Evolutionary conservation across 1,140 invertebrate genomes (phyloP).

Genomic region (Drosophila aff.): DNA sequence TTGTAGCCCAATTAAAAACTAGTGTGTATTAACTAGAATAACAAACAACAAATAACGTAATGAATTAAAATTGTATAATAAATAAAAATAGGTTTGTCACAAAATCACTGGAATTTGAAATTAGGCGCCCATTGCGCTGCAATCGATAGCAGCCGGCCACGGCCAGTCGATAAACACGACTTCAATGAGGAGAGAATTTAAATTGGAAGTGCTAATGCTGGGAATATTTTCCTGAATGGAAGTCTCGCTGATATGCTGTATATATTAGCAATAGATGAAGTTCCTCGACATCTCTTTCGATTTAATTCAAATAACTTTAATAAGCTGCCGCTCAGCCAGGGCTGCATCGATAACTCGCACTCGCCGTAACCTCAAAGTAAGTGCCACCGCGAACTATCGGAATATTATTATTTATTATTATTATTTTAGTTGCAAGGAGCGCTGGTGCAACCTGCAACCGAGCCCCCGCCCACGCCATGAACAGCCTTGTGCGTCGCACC

Average conservation of each 20-base stretch:
- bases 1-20: conserved; percentile 67
- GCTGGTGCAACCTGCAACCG: conserved; percentile 6
- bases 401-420: conserved; percentile 15
- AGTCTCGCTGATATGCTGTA: not conserved
- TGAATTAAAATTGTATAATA: conserved; percentile 48
- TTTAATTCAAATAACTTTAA: too few species aligned
- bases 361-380: conserved; percentile 58
- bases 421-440: conserved; percentile 36
- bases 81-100: conserved; percentile 43
- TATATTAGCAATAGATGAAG: too few species aligned
- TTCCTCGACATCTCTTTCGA: fast-evolving
- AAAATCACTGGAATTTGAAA: conserved; percentile 13
- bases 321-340: not conserved
- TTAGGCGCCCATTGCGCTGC: not conserved
- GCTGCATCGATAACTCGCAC: conserved; percentile 23
- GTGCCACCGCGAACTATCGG: conserved; percentile 10
- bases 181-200: not conserved
- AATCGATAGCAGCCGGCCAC: not conserved
- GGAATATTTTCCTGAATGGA: not conserved
- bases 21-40: conserved; percentile 53
- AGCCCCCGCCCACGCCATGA: conserved; percentile 42
- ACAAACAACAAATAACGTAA: conserved; percentile 53
- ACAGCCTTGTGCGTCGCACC: conserved; percentile 61
- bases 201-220: fast-evolving
- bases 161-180: not conserved